Evolutionary conservation across 2,888 invertebrate genomes (phyloP), one percentile per base, ranked within the genome.

Genomic region (Dugesia japonica): DNA sequence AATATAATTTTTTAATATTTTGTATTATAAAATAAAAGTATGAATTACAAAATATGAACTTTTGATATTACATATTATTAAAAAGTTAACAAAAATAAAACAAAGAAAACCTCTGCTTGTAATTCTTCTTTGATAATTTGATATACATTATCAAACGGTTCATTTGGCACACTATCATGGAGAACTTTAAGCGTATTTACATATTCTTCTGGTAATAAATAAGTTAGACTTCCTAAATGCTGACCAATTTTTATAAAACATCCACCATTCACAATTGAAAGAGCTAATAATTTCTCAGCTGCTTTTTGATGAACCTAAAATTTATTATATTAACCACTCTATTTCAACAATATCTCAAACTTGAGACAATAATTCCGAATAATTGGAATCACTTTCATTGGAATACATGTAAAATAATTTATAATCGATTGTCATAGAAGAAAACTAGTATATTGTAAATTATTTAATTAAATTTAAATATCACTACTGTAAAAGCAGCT

Each of bases 231-330:
- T 0, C 94, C 95, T 77, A 97, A 89, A 84, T 98, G 97, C 85
- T 98, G 97, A 0, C 97, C 86, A 78, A 93, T 90, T 88, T 98
- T 98, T 77, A 98, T 93, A 83, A 94, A 98, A 76, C 92, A 93
- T 38, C 97, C 98, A 85, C 91, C 92, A 86, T 98, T 98, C 72
- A 88, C 87, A 85, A 56, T 56, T 9, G 56, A 56, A 13, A 56
- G n/a, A 9, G 26, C 31, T 31, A 28, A 31, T 20, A 72, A 28
- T 27, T 31, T 72, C 23, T 28, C 20, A 9, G 28, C 28, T 28
- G 28, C n/a, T 72, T 72, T 31, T 72, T 13, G 7, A 20, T 31
- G 72, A n/a, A 28, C 28, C 28, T 72, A 20, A 17, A 27, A 72
- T 72, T 31, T 28, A 72, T n/a, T 23, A 72, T 26, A 28, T 28